Evolutionary conservation across 2,888 invertebrate genomes (phyloP).

Genomic region (Cerceris ruficornis): DNA sequence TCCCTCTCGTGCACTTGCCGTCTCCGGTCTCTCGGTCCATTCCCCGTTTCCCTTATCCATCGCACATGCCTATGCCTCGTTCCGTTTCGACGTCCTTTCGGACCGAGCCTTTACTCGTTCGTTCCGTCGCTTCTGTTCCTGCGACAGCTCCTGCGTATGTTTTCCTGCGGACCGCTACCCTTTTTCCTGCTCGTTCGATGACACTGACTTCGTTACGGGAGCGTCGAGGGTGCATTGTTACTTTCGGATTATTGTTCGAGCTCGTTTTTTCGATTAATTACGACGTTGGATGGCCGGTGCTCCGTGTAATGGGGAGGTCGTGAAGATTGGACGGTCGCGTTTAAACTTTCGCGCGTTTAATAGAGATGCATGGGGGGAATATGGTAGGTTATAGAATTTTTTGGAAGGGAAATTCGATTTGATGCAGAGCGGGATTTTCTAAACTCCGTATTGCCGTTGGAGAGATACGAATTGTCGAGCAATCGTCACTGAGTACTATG

Average conservation of each 20-base stretch:
- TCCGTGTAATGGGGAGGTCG: too few relatives aligned
- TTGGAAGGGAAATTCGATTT: too few relatives aligned
- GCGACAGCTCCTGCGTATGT: conserved; percentile 33
- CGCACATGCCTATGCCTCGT: conserved; percentile 37
- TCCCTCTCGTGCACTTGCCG: conserved; percentile 39
- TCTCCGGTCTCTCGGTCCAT: conserved; percentile 27
- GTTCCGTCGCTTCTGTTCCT: conserved; percentile 32
- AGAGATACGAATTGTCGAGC: too few relatives aligned
- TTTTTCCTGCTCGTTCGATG: conserved; percentile 31
- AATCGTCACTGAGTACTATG: too few relatives aligned
- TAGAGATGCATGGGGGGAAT: too few relatives aligned
- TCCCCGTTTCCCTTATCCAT: conserved; percentile 53
- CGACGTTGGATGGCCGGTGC: too few relatives aligned
- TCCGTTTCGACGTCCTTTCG: conserved; percentile 44
- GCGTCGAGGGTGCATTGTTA: not conserved
- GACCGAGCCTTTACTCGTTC: conserved; percentile 37
- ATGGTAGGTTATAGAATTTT: too few relatives aligned
- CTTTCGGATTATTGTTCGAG: too few relatives aligned
- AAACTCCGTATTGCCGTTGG: too few relatives aligned
- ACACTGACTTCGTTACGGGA: conserved; percentile 11
- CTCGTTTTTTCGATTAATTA: not conserved
- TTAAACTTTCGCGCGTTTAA: too few relatives aligned
- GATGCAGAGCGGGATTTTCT: too few relatives aligned
- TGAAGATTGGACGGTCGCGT: too few relatives aligned
- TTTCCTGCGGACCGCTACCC: conserved; percentile 9